Conservation (phyloP, 2,888 invertebrate genomes). For the Amphipyra tragopoginis region DNA sequence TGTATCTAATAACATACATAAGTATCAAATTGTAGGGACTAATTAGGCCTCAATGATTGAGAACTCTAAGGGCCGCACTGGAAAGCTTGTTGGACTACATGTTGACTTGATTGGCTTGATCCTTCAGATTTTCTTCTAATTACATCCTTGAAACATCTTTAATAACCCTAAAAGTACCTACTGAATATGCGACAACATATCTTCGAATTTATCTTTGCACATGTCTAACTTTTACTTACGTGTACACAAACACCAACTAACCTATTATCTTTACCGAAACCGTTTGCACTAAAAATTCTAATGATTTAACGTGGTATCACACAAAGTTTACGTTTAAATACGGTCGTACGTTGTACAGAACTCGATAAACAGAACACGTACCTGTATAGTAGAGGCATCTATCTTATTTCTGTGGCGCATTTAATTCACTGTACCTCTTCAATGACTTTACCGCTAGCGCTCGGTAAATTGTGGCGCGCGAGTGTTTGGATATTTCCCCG, state of each 20-base stretch:
- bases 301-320: conserved; percentile 39
- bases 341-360: conserved; percentile 23
- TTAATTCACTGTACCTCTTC: conserved; percentile 58
- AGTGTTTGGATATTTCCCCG: conserved; percentile 47
- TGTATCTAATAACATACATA: too few relatives aligned
- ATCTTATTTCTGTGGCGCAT: conserved; percentile 57
- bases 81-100: conserved; percentile 5
- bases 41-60: conserved; percentile 19
- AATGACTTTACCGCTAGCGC: conserved; percentile 45
- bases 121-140: conserved; percentile 4
- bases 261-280: conserved; percentile 12
- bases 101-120: conserved; percentile 25
- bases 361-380: conserved; percentile 53
- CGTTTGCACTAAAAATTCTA: conserved; percentile 23
- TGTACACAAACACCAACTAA: neutral
- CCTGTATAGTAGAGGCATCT: conserved; percentile 38
- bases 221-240: neutral
- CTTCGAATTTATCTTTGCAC: neutral
- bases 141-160: conserved; percentile 12
- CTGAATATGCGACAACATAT: neutral
- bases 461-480: conserved; percentile 51
- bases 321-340: conserved; percentile 40
- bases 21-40: neutral
- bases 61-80: conserved; percentile 12
- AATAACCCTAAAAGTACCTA: conserved; percentile 1